A percentile compares a stretch with the other conserved stretches of the same genome.
These are phyloP conservation scores for Ciconia stormi DNA, from an alignment of 2,113 vertebrate genomes.

Conservation along the genomic window DNA sequence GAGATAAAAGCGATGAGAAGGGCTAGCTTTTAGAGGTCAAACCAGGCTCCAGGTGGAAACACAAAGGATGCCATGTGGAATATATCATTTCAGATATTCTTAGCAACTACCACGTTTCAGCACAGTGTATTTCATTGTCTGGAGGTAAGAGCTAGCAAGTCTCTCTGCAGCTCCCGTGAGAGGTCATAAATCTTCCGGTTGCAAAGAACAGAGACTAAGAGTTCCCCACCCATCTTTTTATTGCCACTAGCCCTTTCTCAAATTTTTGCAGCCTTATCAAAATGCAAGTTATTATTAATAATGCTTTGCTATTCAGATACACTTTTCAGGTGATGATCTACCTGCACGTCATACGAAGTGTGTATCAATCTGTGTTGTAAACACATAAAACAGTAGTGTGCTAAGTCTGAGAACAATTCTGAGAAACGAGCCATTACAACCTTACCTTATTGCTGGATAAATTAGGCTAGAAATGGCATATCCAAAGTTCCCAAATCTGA, in stretches of 20 bases:
- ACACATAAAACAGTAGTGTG: not conserved
- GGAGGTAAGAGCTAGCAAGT: not conserved
- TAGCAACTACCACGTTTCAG: not conserved
- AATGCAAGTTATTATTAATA: not conserved
- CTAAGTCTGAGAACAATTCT: not conserved
- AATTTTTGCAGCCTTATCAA: not conserved
- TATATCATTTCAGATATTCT: not conserved
- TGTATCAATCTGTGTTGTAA: not conserved
- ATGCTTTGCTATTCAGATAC: not conserved
- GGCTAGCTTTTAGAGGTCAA: not conserved
- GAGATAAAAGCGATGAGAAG: not conserved
- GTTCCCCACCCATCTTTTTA: not conserved
- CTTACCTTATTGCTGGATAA: not conserved
- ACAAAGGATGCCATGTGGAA: not conserved
- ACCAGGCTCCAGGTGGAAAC: not conserved
- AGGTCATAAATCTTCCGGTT: not conserved
- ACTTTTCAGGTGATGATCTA: not conserved
- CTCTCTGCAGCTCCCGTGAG: not conserved
- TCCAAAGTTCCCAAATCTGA: not conserved
- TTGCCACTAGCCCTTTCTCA: not conserved
- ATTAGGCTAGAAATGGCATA: not conserved
- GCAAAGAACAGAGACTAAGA: not conserved
- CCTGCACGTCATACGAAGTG: rapidly evolving
- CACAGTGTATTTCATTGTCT: not conserved
- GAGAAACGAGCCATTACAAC: not conserved